These are phyloP conservation scores for Panonychus citri DNA, from an alignment of 1,140 invertebrate genomes.

Conservation along the genomic window DNA sequence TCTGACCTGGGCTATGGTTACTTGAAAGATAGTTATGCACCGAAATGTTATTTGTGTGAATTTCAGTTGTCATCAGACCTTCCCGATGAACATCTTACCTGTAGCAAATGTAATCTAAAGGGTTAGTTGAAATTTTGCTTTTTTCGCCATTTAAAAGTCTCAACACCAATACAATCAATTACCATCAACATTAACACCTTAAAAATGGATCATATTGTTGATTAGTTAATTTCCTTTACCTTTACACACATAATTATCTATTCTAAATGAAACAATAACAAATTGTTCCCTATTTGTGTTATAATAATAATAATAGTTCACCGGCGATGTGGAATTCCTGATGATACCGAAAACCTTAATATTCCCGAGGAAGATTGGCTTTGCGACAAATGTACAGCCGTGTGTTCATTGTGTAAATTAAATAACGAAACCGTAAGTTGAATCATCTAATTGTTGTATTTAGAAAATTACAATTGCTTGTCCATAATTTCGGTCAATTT, in stretches of 20 bases:
- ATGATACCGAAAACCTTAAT: background rate
- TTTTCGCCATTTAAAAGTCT: background rate
- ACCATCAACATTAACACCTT: too few species aligned
- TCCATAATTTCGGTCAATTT: background rate
- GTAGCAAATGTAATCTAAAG: background rate
- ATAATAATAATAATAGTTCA: background rate
- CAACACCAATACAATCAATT: too few species aligned
- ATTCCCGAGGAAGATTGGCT: background rate
- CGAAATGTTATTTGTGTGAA: slow-evolving; percentile 2
- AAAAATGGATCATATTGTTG: too few species aligned
- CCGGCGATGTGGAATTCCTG: background rate
- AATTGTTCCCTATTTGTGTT: too few species aligned
- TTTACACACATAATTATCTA: too few species aligned
- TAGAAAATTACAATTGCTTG: background rate
- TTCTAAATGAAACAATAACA: too few species aligned
- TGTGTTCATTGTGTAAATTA: background rate
- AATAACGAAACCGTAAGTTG: background rate
- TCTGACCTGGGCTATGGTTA: slow-evolving; percentile 7
- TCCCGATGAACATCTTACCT: background rate
- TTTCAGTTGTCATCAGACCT: background rate
- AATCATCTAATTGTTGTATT: background rate
- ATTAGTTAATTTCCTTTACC: too few species aligned
- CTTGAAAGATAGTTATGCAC: background rate
- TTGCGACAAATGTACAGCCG: background rate
- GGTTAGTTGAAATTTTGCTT: background rate